phyloP scores from a whole-genome alignment of 1,140 invertebrate species.

The Lordiphosa clarofinis region DNA sequence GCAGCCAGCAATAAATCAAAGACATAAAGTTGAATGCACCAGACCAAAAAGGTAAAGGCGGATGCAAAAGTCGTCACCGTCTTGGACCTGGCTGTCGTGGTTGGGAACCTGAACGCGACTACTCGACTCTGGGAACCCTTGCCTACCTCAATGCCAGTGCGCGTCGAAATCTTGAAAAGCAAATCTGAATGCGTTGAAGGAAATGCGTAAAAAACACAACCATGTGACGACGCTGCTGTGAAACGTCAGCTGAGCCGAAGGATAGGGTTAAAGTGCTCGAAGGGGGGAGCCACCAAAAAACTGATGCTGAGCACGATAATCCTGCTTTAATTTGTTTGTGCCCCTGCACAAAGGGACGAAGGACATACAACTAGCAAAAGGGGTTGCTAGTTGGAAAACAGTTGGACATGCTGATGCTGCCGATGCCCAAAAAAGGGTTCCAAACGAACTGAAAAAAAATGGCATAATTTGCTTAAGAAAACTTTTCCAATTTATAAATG shows the following conservation, averaged over 20 bases:
- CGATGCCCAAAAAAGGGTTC: slow-evolving; percentile 25
- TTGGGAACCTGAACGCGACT: slow-evolving; percentile 53
- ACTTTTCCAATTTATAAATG: slow-evolving; percentile 79
- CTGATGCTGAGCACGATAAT: slow-evolving; percentile 52
- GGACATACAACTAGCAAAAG: slow-evolving; percentile 11
- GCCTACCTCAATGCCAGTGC: slow-evolving; percentile 70
- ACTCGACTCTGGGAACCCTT: slow-evolving; percentile 56
- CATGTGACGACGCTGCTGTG: slow-evolving; percentile 50
- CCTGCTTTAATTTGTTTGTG: slow-evolving; percentile 53
- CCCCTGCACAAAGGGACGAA: slow-evolving; percentile 34
- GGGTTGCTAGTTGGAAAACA: slow-evolving; percentile 11
- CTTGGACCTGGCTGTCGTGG: slow-evolving; percentile 15
- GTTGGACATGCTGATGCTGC: slow-evolving; percentile 10
- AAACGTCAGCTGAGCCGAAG: slow-evolving; percentile 65
- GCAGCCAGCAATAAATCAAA: slow-evolving; percentile 68
- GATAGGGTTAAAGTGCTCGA: slow-evolving; percentile 39
- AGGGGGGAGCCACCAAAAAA: slow-evolving; percentile 5
- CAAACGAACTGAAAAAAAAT: slow-evolving; percentile 33
- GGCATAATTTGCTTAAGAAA: slow-evolving; percentile 76
- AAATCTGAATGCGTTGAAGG: slow-evolving; percentile 52
- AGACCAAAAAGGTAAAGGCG: slow-evolving; percentile 36
- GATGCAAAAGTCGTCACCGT: slow-evolving; percentile 71
- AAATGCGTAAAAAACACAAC: slow-evolving; percentile 16
- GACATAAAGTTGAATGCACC: slow-evolving; percentile 75
- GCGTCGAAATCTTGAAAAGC: slow-evolving; percentile 48